These are phyloP conservation scores for Narcine bancroftii DNA, from an alignment of 2,113 vertebrate species.

Conservation along the genomic window DNA sequence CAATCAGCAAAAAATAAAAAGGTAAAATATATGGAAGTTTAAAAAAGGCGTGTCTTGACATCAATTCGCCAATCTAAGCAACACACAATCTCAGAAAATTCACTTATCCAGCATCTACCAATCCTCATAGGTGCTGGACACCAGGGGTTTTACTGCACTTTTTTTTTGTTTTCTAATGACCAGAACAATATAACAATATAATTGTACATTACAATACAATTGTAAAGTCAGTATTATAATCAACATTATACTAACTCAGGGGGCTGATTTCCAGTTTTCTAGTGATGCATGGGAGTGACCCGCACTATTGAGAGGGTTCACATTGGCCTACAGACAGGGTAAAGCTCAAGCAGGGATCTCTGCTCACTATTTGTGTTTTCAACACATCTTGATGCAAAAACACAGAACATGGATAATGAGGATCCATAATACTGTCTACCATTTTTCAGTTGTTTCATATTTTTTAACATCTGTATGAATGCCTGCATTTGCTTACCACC, in stretches of 20 bases:
- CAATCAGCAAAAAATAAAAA: no score
- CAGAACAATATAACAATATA: not conserved
- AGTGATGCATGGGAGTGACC: not conserved
- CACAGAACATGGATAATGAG: not conserved
- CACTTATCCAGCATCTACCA: no score
- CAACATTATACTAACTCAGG: not conserved
- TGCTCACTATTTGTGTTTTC: not conserved
- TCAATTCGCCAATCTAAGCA: no score
- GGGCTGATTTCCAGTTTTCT: not conserved
- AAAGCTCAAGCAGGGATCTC: not conserved
- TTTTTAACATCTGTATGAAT: not conserved
- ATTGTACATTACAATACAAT: not conserved
- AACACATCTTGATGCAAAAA: not conserved
- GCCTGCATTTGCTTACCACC: not conserved
- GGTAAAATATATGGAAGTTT: no score
- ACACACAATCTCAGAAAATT: no score
- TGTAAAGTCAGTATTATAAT: not conserved
- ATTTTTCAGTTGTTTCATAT: not conserved
- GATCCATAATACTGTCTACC: not conserved
- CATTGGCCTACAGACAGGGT: not conserved
- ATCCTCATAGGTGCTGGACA: no score
- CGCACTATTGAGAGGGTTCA: not conserved
- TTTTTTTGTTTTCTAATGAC: no score
- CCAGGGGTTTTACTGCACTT: no score
- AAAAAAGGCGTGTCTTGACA: no score